A percentile compares a stretch with the other conserved stretches of the same genome.
These are phyloP conservation scores for Melierax canorus DNA, from an alignment of 2,113 vertebrate genomes.

Conservation along the genomic window DNA sequence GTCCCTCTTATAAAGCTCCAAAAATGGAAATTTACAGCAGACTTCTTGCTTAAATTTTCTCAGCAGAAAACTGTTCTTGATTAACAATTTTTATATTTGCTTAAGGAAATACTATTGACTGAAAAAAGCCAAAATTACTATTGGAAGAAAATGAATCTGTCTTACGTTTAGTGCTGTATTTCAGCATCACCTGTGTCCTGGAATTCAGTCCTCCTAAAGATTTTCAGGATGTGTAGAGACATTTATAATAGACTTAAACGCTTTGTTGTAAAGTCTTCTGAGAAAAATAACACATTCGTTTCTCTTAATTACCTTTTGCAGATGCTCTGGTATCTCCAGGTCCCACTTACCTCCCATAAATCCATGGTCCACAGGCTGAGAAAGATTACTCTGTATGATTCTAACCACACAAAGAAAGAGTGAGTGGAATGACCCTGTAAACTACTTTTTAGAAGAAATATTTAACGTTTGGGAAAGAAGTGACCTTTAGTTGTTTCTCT, in stretches of 20 bases:
- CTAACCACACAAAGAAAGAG: neutral
- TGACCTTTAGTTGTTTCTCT: neutral
- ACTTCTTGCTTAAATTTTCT: neutral
- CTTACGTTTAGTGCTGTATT: neutral
- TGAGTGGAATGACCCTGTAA: neutral
- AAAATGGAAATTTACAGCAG: neutral
- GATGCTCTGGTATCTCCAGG: neutral
- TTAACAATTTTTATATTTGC: neutral
- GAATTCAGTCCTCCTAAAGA: neutral
- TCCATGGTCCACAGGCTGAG: neutral
- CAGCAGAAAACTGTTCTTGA: neutral
- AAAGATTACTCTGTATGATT: neutral
- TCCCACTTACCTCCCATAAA: neutral
- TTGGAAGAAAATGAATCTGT: neutral
- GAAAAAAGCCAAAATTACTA: neutral
- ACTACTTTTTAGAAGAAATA: neutral
- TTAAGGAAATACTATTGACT: neutral
- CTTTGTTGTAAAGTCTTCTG: neutral
- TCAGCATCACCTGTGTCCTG: neutral
- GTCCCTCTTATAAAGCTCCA: fast-evolving
- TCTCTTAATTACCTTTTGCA: neutral
- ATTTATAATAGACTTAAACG: neutral
- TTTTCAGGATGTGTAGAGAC: neutral
- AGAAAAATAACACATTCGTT: neutral
- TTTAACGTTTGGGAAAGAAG: neutral